These are phyloP conservation scores for Cylas formicarius DNA, from an alignment of 1,140 invertebrate genomes.

Conservation along the genomic window DNA sequence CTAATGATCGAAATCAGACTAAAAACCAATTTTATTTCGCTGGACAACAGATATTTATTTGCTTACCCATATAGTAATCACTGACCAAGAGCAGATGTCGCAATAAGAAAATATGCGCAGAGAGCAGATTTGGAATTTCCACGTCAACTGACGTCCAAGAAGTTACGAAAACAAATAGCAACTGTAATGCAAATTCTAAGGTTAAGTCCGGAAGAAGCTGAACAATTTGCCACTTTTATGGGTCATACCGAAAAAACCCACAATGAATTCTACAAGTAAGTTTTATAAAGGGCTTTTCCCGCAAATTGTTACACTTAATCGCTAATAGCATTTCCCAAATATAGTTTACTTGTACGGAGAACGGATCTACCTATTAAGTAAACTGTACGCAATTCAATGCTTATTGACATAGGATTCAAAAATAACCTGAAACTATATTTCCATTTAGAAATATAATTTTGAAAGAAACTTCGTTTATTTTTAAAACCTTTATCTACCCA, in stretches of 20 bases:
- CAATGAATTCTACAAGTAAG: conserved; percentile 20
- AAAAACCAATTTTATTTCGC: not conserved
- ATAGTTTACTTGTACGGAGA: no score
- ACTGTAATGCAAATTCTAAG: conserved; percentile 22
- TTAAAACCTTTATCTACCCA: no score
- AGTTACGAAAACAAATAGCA: conserved; percentile 18
- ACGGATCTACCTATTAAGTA: no score
- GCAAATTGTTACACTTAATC: no score
- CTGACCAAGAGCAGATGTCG: conserved; percentile 10
- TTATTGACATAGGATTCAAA: no score
- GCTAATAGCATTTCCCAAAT: no score
- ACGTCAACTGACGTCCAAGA: not conserved
- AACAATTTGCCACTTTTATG: conserved; percentile 24
- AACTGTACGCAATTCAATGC: no score
- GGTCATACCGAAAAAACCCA: conserved; percentile 25
- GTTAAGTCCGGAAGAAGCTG: conserved; percentile 12
- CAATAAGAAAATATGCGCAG: conserved; percentile 15
- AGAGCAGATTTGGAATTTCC: conserved; percentile 13
- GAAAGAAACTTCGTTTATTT: no score
- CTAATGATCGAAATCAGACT: conserved; percentile 13
- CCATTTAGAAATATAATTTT: no score
- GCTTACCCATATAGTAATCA: conserved; percentile 7
- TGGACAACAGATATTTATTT: conserved; percentile 18
- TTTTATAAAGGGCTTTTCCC: no score
- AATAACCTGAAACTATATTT: no score